Percentiles rank a stretch among this genome's conserved stretches.
Evolutionary conservation across 2,113 vertebrate genomes (phyloP).

Genomic region (Pseudorasbora parva): DNA sequence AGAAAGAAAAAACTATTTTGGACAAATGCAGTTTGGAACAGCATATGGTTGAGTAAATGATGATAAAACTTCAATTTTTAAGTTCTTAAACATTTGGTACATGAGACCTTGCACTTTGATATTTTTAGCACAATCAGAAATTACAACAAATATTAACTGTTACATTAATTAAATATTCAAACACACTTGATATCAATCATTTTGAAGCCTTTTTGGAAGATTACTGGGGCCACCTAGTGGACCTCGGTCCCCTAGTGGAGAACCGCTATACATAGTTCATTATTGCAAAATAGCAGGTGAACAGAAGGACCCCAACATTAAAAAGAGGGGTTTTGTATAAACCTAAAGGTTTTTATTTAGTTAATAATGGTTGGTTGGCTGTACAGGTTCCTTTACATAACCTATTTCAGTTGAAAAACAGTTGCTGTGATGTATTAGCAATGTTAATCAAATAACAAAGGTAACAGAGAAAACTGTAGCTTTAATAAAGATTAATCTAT

Average conservation of each 20-base stretch:
- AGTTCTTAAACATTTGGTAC: too few relatives aligned
- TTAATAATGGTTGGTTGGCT: neutral
- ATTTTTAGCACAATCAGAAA: neutral
- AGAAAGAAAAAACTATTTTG: neutral
- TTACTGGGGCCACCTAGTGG: neutral
- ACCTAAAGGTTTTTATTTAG: neutral
- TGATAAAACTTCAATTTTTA: too few relatives aligned
- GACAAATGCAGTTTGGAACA: neutral
- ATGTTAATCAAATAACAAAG: too few relatives aligned
- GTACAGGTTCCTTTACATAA: neutral
- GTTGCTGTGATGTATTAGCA: too few relatives aligned
- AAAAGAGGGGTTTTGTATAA: neutral
- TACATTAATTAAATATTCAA: neutral
- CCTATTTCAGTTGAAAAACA: neutral
- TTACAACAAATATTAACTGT: neutral
- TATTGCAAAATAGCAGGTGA: neutral
- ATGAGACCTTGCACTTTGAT: neutral
- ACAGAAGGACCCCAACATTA: neutral
- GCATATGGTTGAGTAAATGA: neutral
- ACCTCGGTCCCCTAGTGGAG: neutral
- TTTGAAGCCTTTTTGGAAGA: neutral
- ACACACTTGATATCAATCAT: neutral
- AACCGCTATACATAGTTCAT: neutral
- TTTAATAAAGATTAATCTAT: too few relatives aligned
- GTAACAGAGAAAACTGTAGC: too few relatives aligned